Conservation (phyloP, 2,797 vertebrate genomes). For the Lagorchestes hirsutus region DNA sequence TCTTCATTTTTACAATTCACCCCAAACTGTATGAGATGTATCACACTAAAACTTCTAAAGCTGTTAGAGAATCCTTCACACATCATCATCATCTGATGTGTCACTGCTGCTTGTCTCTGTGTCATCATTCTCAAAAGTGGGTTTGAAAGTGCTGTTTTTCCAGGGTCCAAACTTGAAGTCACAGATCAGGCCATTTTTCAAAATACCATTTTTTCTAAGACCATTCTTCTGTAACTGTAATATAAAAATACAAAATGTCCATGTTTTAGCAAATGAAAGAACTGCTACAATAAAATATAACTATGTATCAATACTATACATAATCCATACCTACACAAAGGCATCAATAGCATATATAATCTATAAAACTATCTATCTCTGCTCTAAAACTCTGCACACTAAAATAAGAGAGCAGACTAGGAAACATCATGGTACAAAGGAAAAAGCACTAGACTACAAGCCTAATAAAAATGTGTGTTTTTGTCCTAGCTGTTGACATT, state of each 20-base stretch:
- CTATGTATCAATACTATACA: background rate
- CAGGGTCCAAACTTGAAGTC: slow-evolving; percentile 86
- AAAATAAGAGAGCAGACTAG: background rate
- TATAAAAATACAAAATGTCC: slow-evolving; percentile 59
- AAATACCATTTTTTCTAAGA: slow-evolving; percentile 87
- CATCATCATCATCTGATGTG: slow-evolving; percentile 89
- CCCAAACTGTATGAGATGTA: slow-evolving; percentile 79
- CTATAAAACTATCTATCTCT: background rate
- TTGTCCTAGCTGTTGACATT: background rate
- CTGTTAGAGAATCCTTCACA: slow-evolving; percentile 81
- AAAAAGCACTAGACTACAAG: background rate
- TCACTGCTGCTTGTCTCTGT: slow-evolving; percentile 90
- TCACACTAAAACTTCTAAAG: slow-evolving; percentile 75
- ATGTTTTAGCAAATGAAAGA: slow-evolving; percentile 26
- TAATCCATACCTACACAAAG: background rate
- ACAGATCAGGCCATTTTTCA: slow-evolving; percentile 86
- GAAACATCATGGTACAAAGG: background rate
- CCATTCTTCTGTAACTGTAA: slow-evolving; percentile 89
- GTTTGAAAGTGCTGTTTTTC: slow-evolving; percentile 87
- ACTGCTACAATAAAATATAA: slow-evolving; percentile 5
- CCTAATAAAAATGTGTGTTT: background rate
- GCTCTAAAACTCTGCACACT: background rate
- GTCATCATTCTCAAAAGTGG: slow-evolving; percentile 86
- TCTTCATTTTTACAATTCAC: slow-evolving; percentile 80
- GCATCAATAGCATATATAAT: background rate